Percentiles rank a stretch among this genome's conserved stretches.
Conservation (phyloP, 2,888 invertebrate species). For the Meteorus colon region DNA sequence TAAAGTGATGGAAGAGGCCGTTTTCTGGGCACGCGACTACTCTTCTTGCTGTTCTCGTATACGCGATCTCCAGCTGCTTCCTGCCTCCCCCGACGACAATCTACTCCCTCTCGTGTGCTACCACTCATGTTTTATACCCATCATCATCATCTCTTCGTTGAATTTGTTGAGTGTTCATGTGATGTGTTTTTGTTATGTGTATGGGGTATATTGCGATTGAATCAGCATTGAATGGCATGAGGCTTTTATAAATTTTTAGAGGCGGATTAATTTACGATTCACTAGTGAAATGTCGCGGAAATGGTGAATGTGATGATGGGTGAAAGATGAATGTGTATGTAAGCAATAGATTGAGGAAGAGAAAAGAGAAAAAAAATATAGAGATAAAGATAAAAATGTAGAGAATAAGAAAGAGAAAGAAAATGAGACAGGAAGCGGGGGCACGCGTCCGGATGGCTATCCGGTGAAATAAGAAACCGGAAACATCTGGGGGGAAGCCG, state of each 20-base stretch:
- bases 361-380: conserved; percentile 40
- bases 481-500: conserved; percentile 71
- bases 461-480: conserved; percentile 72
- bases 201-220: not conserved
- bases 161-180: conserved; percentile 1
- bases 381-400: conserved; percentile 33
- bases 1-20: conserved; percentile 61
- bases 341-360: conserved; percentile 18
- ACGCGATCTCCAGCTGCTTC: conserved; percentile 67
- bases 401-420: conserved; percentile 31
- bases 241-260: conserved; percentile 8
- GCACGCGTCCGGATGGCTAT: conserved; percentile 67
- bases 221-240: not conserved
- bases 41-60: conserved; percentile 64
- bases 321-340: conserved; percentile 30
- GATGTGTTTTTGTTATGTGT: not conserved
- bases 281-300: conserved; percentile 41
- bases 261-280: conserved; percentile 39
- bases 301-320: conserved; percentile 41
- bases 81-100: conserved; percentile 57
- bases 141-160: not conserved
- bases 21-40: conserved; percentile 64
- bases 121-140: conserved; percentile 38
- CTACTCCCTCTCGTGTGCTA: conserved; percentile 23
- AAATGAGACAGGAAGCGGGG: conserved; percentile 57